Evolutionary conservation across 2,797 vertebrate genomes (phyloP).

Genomic region (Accipiter minullus): DNA sequence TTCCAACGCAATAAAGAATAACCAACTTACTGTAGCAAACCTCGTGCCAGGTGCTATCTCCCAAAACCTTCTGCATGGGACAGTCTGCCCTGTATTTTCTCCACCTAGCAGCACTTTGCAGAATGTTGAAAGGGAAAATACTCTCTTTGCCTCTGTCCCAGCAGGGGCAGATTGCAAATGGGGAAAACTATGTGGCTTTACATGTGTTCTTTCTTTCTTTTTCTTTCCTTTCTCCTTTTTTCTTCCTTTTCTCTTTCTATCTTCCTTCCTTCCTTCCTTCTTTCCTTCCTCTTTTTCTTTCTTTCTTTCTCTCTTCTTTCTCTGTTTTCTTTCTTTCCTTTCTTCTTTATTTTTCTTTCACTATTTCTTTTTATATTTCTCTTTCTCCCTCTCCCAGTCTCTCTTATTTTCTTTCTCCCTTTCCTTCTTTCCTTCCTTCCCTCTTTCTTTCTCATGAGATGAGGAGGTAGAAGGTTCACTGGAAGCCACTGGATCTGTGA

Average conservation of each 20-base stretch:
- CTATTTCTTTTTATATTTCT: background rate
- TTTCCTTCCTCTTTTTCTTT: rapidly evolving
- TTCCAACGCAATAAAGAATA: conserved; percentile 67
- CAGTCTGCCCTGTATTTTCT: conserved; percentile 52
- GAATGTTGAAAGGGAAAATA: conserved; percentile 42
- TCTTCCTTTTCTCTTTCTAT: background rate
- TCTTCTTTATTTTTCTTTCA: background rate
- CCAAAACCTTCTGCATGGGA: conserved; percentile 51
- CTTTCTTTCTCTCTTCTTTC: background rate
- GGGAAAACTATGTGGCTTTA: background rate
- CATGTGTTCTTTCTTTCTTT: background rate
- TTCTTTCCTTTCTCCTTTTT: background rate
- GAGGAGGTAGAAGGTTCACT: background rate
- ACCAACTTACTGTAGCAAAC: conserved; percentile 60
- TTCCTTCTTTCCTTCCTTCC: background rate
- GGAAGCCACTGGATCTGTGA: background rate
- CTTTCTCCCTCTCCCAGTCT: background rate
- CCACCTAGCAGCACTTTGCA: conserved; percentile 19
- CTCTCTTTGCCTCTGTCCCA: background rate
- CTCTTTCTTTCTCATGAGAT: background rate
- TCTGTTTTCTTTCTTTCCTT: too few relatives aligned
- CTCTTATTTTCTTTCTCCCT: background rate
- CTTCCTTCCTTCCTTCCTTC: rapidly evolving
- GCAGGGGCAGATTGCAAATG: background rate
- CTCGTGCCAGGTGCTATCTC: conserved; percentile 49